Conservation (phyloP, 2,888 invertebrate genomes). For the Cephus nigrinus region DNA sequence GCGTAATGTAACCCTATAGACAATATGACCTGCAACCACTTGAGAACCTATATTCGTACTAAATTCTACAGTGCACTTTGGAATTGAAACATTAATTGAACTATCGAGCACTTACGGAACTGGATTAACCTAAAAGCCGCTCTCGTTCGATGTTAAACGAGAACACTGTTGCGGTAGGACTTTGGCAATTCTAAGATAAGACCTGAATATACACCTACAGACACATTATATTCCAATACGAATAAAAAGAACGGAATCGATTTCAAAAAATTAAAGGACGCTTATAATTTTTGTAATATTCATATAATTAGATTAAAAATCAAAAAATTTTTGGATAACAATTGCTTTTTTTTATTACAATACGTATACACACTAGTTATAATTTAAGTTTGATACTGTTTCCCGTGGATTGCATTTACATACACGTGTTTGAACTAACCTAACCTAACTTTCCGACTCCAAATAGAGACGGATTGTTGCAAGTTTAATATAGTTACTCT, state of each 20-base stretch:
- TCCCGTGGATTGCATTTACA: no score
- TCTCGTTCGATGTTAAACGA: background rate
- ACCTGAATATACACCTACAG: background rate
- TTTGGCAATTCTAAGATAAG: background rate
- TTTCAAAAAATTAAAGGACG: background rate
- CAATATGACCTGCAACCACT: background rate
- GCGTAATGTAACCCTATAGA: no score
- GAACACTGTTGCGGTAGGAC: background rate
- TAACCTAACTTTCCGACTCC: no score
- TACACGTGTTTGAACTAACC: no score
- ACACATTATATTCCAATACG: background rate
- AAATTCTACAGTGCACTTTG: background rate
- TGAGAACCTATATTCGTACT: background rate
- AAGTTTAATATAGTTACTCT: no score
- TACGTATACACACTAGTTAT: no score
- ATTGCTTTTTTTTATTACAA: no score
- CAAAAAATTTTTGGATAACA: no score
- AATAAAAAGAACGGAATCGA: background rate
- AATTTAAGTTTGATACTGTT: no score
- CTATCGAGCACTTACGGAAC: background rate
- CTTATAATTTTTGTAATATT: background rate
- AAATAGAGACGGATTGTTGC: no score
- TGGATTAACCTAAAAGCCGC: background rate
- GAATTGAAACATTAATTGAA: background rate
- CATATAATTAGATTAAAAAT: background rate